Base-by-base conservation (phyloP, 2,113 vertebrate species). In the Corythornis cristatus region DNA sequence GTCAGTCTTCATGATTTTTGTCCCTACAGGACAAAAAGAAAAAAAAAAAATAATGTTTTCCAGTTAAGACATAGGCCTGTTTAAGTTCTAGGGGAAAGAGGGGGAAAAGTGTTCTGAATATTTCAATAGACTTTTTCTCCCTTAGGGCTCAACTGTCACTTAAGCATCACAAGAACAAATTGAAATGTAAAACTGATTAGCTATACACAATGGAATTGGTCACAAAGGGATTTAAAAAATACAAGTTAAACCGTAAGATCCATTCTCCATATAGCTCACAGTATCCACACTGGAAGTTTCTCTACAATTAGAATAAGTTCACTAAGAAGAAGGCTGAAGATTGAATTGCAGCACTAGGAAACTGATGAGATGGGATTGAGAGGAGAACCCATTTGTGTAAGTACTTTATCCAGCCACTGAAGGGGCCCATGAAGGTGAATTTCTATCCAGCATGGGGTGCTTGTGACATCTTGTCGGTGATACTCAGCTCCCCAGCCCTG, bases 331-430 rank as follows among this genome's bases (percentile, higher is more conserved):
- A 56, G 56, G 89, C 48, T 95, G 93, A 96, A 96, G 95, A 64
- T 79, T 79, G 85, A 37, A 80, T 76, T 96, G 97, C 96, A 96
- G 97, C 96, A 99, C 98, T 99, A 99, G 96, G 99, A 99, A 97
- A 99, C 99, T 76, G 99, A 99, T 84, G 99, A 99, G 95, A 99
- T 99, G 85, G 99, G 99, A 96, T 99, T 99, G 83, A 99, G 98
- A 87, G 99, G 99, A 18, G 99, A 99, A 80, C 99, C 99, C 99
- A 99, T 99, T 96, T 99, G 99, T 95, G 99, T 99, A 71, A 99
- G 98, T 97, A 99, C 99, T 98, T 99, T 99, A 98, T 99, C 99
- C 97, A 99, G 97, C 99, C 99, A 99, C 95, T 99, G 99, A 45
- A 99, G 99, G 51, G 99, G 99, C 72, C 99, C 99, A 9, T 99